Conservation (phyloP, 2,888 invertebrate species). For the Habrosyne pyritoides region DNA sequence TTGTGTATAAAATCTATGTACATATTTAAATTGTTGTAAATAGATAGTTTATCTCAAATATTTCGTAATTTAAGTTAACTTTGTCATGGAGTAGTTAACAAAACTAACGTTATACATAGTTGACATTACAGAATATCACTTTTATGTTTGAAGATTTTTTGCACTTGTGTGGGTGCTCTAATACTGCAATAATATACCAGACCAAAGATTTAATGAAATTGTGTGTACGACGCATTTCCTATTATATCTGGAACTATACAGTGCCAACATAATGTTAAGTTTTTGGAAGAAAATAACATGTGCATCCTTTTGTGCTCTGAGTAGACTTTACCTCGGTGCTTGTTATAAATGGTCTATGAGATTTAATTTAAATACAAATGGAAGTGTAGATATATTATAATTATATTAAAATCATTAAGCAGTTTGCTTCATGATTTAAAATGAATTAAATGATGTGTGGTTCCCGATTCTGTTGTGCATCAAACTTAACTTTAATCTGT, state of each 20-base stretch:
- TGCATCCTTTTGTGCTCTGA: conserved; percentile 21
- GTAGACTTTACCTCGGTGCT: conserved; percentile 40
- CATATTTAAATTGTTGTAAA: conserved; percentile 79
- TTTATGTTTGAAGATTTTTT: conserved; percentile 15
- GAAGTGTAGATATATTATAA: neutral
- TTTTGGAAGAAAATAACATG: conserved; percentile 41
- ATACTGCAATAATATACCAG: conserved; percentile 64
- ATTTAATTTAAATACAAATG: neutral
- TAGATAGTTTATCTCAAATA: conserved; percentile 75
- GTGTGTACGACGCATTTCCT: conserved; percentile 55
- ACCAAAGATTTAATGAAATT: conserved; percentile 71
- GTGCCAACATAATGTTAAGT: conserved; percentile 59
- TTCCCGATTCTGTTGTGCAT: too few species aligned
- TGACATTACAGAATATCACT: conserved; percentile 33
- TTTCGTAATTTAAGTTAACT: conserved; percentile 45
- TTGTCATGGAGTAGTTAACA: conserved; percentile 23
- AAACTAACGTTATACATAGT: conserved; percentile 11
- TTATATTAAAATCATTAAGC: neutral
- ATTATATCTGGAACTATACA: conserved; percentile 53
- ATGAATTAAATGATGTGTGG: neutral
- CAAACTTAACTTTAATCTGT: too few species aligned
- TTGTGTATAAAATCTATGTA: conserved; percentile 75
- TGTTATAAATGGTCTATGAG: conserved; percentile 15
- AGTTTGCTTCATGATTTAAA: neutral
- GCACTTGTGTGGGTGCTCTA: conserved; percentile 34